Percentiles rank a stretch among this genome's conserved stretches.
Conservation (phyloP, 2,113 vertebrate species). For the Psilopsiagon aurifrons region DNA sequence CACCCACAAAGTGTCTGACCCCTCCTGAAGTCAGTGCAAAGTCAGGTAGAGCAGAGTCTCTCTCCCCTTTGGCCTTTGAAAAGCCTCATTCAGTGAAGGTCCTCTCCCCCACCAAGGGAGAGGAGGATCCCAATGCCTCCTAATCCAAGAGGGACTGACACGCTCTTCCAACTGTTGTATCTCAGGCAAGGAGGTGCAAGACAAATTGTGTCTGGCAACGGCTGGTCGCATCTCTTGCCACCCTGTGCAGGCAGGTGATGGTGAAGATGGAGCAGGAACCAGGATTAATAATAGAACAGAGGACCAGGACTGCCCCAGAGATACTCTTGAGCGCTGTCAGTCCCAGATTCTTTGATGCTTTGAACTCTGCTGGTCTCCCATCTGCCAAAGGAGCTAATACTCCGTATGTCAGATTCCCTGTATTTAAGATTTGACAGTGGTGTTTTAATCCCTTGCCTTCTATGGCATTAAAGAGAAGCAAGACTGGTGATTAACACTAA, state of each 20-base stretch:
- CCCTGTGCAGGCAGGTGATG: fast-evolving
- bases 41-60: neutral
- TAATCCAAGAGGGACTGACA: neutral
- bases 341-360: constrained; percentile 17
- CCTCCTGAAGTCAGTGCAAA: neutral
- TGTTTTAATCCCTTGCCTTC: constrained; percentile 57
- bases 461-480: constrained; percentile 46
- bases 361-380: constrained; percentile 42
- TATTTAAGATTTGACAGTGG: constrained; percentile 33
- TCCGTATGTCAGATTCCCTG: constrained; percentile 18
- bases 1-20: neutral
- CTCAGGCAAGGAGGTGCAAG: neutral
- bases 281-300: constrained; percentile 15
- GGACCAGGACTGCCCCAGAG: neutral
- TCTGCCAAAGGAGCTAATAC: constrained; percentile 47
- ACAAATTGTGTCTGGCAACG: neutral
- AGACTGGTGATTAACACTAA: constrained; percentile 28
- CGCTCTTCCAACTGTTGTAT: neutral
- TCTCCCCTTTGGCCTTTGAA: neutral
- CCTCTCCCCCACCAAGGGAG: neutral
- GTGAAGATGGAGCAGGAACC: neutral
- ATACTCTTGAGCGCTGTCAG: neutral
- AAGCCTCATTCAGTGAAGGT: neutral
- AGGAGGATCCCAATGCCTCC: neutral
- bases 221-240: fast-evolving